Evolutionary conservation across 2,797 vertebrate genomes (phyloP), one percentile per base, ranked within the genome.

Genomic region (Pangasius mekongensis): DNA sequence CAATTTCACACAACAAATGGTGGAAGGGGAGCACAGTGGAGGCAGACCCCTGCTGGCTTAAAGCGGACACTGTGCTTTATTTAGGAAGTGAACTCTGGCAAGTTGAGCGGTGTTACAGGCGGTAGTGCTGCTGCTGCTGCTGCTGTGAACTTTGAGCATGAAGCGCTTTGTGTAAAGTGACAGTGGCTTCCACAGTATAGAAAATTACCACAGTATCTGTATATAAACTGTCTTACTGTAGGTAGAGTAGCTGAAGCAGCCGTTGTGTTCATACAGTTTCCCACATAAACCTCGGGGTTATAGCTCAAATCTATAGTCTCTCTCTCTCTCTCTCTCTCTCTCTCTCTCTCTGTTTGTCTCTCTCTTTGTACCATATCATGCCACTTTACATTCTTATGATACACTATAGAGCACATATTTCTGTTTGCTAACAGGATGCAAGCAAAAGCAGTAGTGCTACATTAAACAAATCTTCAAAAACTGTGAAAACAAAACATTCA

Each of bases 51-150:
- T 90, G 91, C 89, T 86, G 95, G 93, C 91, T 94, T 91, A 93
- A 93, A 94, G 94, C 95, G 93, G 94, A 94, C 93, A 91, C 95
- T 94, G 91, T 94, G 93, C 90, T 91, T 91, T 91, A 89, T 95
- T 94, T 92, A 93, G 91, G 81, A 93, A 94, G 94, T 93, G 93
- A 95, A 95, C 94, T 96, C 39, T 24, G 36, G 18, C 30, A 78
- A 78, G 76, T 78, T 77, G 74, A 52, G 74, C 5, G 54, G 3
- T 33, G 8, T 33, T 11, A 56, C 18, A 30, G 49, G 74, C 47
- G 1, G 0, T 27, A 27, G 73, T 36, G 8, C 3, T 22, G 27
- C 1, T 30, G 24, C 5, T 54, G 47, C 36, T 43, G 39, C 39
- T 76, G 24, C 0, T 52, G 49, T 20, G n/a, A 22, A 78, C 77